Percentiles rank a stretch among this genome's conserved stretches.
These are phyloP conservation scores for Erebia palarica DNA, from an alignment of 2,888 invertebrate genomes.

Conservation along the genomic window DNA sequence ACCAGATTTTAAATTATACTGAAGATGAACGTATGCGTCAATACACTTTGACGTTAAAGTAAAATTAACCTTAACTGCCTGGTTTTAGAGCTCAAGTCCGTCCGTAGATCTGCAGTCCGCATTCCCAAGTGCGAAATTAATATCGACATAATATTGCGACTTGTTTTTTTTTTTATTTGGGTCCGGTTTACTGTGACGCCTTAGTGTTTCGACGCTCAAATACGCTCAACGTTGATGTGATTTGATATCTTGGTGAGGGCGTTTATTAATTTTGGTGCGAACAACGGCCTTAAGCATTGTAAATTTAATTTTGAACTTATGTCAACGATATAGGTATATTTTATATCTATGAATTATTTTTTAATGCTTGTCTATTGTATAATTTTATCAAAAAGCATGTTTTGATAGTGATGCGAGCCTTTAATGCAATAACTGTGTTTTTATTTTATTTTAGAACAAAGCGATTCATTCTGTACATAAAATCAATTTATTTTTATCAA, in stretches of 20 bases:
- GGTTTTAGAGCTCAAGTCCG: no score
- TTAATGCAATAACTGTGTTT: slow-evolving; percentile 35
- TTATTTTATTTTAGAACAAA: slow-evolving; percentile 30
- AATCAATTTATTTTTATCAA: slow-evolving; percentile 72
- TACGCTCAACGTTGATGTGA: no score
- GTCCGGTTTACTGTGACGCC: no score
- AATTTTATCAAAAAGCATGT: slow-evolving; percentile 1
- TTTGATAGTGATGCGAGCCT: slow-evolving; percentile 4
- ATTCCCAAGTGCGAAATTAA: no score
- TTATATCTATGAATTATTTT: slow-evolving; percentile 12
- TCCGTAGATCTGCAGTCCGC: no score
- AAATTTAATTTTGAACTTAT: not conserved
- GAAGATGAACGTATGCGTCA: no score
- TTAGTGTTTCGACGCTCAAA: no score
- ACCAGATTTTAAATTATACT: no score
- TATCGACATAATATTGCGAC: no score
- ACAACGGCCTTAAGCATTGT: not conserved
- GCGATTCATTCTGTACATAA: slow-evolving; percentile 61
- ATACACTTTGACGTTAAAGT: no score
- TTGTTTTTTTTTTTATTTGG: no score
- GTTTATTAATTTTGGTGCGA: not conserved
- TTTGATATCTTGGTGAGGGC: not conserved
- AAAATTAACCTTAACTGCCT: no score
- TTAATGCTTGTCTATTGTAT: not conserved
- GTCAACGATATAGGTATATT: slow-evolving; percentile 7